A percentile compares a stretch with the other conserved stretches of the same genome.
Evolutionary conservation across 2,888 invertebrate genomes (phyloP).

Genomic region (Synanthedon vespiformis): DNA sequence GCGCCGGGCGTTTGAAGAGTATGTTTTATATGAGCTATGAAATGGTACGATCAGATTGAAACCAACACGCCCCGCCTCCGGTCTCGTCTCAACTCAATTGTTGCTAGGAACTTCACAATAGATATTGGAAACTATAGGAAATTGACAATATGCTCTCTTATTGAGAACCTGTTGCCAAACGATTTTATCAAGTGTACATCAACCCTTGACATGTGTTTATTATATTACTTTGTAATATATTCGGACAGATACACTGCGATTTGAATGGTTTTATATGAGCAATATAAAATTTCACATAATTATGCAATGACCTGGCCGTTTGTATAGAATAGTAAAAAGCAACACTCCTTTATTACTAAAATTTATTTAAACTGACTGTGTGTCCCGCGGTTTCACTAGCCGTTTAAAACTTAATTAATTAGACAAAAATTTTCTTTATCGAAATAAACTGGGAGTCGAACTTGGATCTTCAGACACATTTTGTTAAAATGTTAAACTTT

Average conservation of each 20-base stretch:
- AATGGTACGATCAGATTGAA: slow-evolving; percentile 34
- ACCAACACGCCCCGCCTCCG: slow-evolving; percentile 13
- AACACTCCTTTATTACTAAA: too few species aligned
- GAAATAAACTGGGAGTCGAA: too few species aligned
- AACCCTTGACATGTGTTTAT: not conserved
- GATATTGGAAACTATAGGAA: slow-evolving; percentile 19
- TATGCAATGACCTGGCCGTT: too few species aligned
- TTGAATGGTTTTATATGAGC: too few species aligned
- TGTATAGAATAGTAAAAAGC: too few species aligned
- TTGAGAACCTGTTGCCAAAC: slow-evolving; percentile 35
- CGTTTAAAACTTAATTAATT: too few species aligned
- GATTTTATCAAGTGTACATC: slow-evolving; percentile 2
- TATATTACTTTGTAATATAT: not conserved
- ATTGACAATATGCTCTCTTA: slow-evolving; percentile 28
- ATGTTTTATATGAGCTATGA: slow-evolving; percentile 10
- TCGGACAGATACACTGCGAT: too few species aligned
- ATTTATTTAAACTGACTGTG: too few species aligned
- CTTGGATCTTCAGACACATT: too few species aligned
- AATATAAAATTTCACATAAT: not conserved
- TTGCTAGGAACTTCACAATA: slow-evolving; percentile 32
- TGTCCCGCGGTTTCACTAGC: too few species aligned
- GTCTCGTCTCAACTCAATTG: slow-evolving; percentile 32
- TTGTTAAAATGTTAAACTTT: too few species aligned
- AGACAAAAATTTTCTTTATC: too few species aligned
- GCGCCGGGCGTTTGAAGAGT: slow-evolving; percentile 5